A percentile compares a stretch with the other conserved stretches of the same genome.
phyloP scores from a whole-genome alignment of 2,113 vertebrate genomes.

The Cryptotis parvus region DNA sequence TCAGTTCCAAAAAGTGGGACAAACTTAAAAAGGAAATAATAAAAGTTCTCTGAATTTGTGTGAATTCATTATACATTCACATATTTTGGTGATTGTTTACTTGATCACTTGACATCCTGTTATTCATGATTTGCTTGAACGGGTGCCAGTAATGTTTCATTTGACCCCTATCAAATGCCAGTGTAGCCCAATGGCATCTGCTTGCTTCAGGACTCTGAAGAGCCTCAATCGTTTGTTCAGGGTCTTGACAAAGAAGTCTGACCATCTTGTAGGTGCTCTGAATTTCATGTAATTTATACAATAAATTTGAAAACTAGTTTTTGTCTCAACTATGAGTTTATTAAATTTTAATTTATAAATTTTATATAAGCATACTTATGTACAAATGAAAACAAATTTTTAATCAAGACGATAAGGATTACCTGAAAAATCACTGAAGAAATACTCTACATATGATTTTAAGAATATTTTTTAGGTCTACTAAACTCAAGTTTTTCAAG shows the following conservation, averaged over 20 bases:
- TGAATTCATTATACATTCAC: background rate
- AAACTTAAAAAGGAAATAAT: background rate
- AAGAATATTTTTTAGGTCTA: background rate
- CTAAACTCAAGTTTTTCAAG: background rate
- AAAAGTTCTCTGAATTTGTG: background rate
- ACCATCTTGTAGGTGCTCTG: fast-evolving
- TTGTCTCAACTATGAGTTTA: background rate
- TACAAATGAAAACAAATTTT: background rate
- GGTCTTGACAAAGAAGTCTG: no score
- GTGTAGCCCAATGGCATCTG: no score
- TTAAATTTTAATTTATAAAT: constrained; percentile 7
- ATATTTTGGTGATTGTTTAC: background rate
- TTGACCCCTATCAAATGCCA: no score
- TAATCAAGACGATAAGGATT: background rate
- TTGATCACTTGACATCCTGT: no score
- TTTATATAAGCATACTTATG: background rate
- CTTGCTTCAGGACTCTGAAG: no score
- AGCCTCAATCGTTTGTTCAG: no score
- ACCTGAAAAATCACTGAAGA: background rate
- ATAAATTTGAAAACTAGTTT: background rate
- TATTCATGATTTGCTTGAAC: no score
- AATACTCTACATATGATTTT: background rate
- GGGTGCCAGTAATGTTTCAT: no score
- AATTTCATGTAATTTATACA: background rate
- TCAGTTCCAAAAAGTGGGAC: background rate